A percentile compares a stretch with the other conserved stretches of the same genome.
phyloP scores from a whole-genome alignment of 2,888 invertebrate species.

The Drosophila recens region DNA sequence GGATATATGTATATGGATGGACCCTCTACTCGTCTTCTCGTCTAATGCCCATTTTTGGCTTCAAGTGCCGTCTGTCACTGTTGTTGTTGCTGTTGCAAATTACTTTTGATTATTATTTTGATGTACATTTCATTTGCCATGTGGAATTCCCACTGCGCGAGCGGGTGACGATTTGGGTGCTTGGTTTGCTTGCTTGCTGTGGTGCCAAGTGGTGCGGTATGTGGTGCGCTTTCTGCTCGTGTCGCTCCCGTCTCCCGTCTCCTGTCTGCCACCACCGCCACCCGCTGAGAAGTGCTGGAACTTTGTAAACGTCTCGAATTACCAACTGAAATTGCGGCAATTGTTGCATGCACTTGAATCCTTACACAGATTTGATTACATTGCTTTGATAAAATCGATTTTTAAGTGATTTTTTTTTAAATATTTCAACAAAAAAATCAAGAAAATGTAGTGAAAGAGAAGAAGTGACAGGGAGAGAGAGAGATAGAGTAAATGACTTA shows the following conservation, averaged over 20 bases:
- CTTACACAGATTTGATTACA: conserved; percentile 65
- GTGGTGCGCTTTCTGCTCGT: neutral
- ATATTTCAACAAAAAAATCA: neutral
- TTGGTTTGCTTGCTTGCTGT: neutral
- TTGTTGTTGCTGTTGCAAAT: conserved; percentile 60
- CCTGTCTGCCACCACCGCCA: neutral
- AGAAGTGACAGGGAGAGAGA: neutral
- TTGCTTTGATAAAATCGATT: conserved; percentile 53
- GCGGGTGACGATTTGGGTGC: conserved; percentile 21
- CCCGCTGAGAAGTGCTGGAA: conserved; percentile 23
- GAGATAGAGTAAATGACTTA: neutral
- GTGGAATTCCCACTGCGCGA: conserved; percentile 49
- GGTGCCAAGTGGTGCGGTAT: conserved; percentile 7
- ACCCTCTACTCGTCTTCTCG: neutral
- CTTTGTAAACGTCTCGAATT: conserved; percentile 73
- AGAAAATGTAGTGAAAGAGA: neutral
- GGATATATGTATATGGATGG: conserved; percentile 7
- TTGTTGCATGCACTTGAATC: conserved; percentile 63
- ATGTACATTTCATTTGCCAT: conserved; percentile 65
- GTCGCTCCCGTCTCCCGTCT: neutral
- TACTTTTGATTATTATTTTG: conserved; percentile 79
- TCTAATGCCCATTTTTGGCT: conserved; percentile 45
- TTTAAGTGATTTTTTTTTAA: conserved; percentile 20
- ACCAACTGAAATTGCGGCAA: conserved; percentile 55
- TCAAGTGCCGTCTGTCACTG: conserved; percentile 48